Evolutionary conservation across 2,113 vertebrate species (phyloP).

Genomic region (Rhabdomys dilectus): DNA sequence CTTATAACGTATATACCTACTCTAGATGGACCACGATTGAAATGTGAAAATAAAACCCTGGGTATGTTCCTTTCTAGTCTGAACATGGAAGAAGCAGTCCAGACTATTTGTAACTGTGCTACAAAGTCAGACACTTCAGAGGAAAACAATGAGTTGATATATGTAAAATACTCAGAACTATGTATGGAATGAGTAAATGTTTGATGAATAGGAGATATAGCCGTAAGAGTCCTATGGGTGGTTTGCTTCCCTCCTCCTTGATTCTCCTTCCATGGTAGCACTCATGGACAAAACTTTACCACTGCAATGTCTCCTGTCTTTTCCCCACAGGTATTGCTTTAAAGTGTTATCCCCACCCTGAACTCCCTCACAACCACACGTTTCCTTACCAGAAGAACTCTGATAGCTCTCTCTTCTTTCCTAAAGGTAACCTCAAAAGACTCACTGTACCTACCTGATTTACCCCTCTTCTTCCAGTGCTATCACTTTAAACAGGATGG

Average conservation of each 20-base stretch:
- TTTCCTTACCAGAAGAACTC: background rate
- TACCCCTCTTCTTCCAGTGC: background rate
- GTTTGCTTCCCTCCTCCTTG: background rate
- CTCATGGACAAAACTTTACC: background rate
- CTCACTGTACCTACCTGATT: background rate
- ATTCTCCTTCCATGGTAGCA: background rate
- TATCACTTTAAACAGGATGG: background rate
- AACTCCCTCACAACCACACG: background rate
- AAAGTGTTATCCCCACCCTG: background rate
- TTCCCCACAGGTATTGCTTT: background rate
- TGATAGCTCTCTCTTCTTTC: background rate
- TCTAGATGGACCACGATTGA: background rate
- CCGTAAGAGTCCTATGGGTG: background rate
- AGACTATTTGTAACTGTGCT: background rate
- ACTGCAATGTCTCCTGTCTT: background rate
- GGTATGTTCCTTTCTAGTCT: background rate
- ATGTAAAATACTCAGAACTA: background rate
- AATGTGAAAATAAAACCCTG: background rate
- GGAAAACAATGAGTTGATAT: background rate
- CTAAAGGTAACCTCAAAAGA: background rate
- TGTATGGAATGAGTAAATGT: background rate
- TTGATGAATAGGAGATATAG: background rate
- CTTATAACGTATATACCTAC: background rate
- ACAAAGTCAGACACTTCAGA: background rate
- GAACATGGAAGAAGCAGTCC: background rate